A percentile compares a stretch with the other conserved stretches of the same genome.
Conservation (phyloP, 2,113 vertebrate genomes). For the Myrmecophaga tridactyla region DNA sequence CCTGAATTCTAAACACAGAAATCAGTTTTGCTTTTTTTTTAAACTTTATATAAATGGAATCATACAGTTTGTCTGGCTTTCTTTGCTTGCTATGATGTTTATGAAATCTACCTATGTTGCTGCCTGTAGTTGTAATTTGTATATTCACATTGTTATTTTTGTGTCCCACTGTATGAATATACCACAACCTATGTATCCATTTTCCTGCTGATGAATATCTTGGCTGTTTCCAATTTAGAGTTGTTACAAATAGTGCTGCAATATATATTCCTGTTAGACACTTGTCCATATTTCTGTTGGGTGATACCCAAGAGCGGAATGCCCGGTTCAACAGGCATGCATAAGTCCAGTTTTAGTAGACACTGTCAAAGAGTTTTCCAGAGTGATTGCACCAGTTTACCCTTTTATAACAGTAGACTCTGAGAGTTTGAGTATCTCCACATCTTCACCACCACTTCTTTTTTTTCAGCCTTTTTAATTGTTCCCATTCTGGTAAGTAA, state of each 20-base stretch:
- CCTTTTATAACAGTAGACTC: not conserved
- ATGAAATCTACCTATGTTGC: not conserved
- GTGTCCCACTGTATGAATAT: not conserved
- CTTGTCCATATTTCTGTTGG: not conserved
- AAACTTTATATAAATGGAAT: not conserved
- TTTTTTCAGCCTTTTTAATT: not conserved
- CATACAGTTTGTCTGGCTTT: not conserved
- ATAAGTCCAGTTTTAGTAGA: not conserved
- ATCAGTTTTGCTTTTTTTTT: not conserved
- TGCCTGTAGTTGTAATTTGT: not conserved
- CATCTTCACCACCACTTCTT: not conserved
- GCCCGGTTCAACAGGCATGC: not conserved
- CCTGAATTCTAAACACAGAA: not conserved
- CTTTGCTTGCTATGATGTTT: not conserved
- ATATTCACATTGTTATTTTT: not conserved
- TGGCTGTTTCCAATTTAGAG: not conserved
- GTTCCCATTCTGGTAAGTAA: not conserved
- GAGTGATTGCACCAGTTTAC: not conserved
- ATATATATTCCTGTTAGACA: not conserved
- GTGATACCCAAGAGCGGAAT: not conserved
- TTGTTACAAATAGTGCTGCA: not conserved
- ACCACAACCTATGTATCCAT: not conserved
- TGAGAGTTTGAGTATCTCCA: not conserved
- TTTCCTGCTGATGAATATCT: not conserved
- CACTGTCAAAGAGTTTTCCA: not conserved